Percentiles rank a stretch among this genome's conserved stretches.
Conservation (phyloP, 2,797 vertebrate species). For the Chelon auratus region DNA sequence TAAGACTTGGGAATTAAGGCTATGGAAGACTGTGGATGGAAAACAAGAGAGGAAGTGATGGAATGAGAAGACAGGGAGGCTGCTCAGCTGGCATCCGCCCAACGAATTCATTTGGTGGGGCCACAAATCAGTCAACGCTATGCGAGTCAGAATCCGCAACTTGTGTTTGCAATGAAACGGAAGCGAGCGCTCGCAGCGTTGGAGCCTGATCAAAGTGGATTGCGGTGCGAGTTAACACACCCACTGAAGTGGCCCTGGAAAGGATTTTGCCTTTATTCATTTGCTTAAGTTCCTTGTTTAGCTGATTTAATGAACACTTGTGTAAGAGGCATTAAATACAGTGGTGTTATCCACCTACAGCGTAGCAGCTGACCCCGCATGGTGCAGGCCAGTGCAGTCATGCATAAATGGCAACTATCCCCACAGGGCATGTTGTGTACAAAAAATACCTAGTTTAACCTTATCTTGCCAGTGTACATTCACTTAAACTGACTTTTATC, state of each 20-base stretch:
- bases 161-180: constrained; percentile 54
- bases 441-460: constrained; percentile 71
- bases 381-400: constrained; percentile 69
- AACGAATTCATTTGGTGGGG: constrained; percentile 72
- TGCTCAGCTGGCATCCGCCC: constrained; percentile 72
- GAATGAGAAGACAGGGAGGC: constrained; percentile 58
- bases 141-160: constrained; percentile 59
- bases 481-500: constrained; percentile 55
- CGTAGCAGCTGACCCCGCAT: constrained; percentile 58
- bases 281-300: constrained; percentile 58
- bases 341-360: constrained; percentile 61
- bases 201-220: constrained; percentile 64
- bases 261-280: constrained; percentile 62
- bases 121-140: constrained; percentile 72
- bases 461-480: constrained; percentile 60
- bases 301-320: constrained; percentile 56
- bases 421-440: constrained; percentile 60
- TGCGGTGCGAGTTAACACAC: constrained; percentile 33
- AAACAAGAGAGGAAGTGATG: constrained; percentile 59
- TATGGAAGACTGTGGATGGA: constrained; percentile 52
- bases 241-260: constrained; percentile 32
- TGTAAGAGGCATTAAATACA: constrained; percentile 51
- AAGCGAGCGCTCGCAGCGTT: constrained; percentile 50
- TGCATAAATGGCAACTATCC: constrained; percentile 79
- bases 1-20: constrained; percentile 26